Conservation (phyloP, 2,888 invertebrate species). For the Colostygia pectinataria region DNA sequence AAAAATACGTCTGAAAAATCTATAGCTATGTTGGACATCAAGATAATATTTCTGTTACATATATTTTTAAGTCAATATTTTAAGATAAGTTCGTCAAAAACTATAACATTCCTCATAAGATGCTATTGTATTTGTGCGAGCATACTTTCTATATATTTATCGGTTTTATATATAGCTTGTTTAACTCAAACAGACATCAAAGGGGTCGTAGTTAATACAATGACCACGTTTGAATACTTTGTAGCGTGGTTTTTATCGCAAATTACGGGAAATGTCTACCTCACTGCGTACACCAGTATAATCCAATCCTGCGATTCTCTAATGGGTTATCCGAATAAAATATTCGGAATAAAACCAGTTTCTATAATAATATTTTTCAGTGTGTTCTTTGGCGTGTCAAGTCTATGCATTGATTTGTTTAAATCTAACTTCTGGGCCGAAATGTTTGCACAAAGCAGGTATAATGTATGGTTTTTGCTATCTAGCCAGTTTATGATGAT, state of each 20-base stretch:
- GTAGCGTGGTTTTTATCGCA: neutral
- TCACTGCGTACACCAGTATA: neutral
- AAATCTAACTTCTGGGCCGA: constrained; percentile 1
- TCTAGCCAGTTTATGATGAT: neutral
- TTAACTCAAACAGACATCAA: neutral
- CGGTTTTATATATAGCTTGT: neutral
- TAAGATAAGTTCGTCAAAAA: constrained; percentile 6
- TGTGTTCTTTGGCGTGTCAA: neutral
- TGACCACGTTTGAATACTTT: neutral
- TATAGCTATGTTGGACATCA: neutral
- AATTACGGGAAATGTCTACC: neutral
- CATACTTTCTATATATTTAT: neutral
- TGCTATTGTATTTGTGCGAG: neutral
- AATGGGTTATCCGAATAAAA: neutral
- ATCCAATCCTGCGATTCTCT: neutral
- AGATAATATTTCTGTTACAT: constrained; percentile 1
- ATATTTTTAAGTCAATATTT: constrained; percentile 2
- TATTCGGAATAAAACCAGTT: neutral
- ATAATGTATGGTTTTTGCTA: neutral
- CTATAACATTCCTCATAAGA: neutral
- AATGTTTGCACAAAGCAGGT: neutral
- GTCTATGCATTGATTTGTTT: neutral
- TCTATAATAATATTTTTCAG: neutral
- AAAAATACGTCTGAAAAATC: neutral
- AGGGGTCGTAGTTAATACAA: neutral